Percentiles rank a stretch among this genome's conserved stretches.
Evolutionary conservation across 2,113 vertebrate genomes (phyloP).

Genomic region (Laticauda laticaudata): DNA sequence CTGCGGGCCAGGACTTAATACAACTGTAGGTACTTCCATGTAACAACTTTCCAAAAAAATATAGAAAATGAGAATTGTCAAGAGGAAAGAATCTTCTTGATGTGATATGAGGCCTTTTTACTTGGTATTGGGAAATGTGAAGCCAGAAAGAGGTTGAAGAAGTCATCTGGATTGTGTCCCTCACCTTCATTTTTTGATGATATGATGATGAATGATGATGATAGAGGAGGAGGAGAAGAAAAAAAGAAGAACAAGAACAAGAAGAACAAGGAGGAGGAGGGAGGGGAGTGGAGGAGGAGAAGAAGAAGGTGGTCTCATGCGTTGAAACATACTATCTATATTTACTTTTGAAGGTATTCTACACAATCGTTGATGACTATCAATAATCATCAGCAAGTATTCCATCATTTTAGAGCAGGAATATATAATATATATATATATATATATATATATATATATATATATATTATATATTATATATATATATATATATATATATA

Average conservation of each 20-base stretch:
- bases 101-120: neutral
- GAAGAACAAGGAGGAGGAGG: neutral
- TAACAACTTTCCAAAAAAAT: neutral
- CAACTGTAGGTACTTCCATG: neutral
- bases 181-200: too few species aligned
- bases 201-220: too few species aligned
- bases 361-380: neutral
- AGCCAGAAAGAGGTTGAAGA: neutral
- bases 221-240: neutral
- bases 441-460: too few species aligned
- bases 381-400: neutral
- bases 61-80: neutral
- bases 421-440: too few species aligned
- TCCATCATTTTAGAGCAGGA: neutral
- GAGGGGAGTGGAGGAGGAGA: too few species aligned
- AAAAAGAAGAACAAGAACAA: neutral
- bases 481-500: too few species aligned
- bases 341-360: too few species aligned
- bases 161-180: neutral
- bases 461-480: too few species aligned
- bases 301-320: neutral
- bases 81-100: neutral
- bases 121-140: neutral
- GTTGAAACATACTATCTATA: too few species aligned
- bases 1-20: neutral